phyloP scores from a whole-genome alignment of 2,113 vertebrate genomes.

The Ictalurus punctatus region DNA sequence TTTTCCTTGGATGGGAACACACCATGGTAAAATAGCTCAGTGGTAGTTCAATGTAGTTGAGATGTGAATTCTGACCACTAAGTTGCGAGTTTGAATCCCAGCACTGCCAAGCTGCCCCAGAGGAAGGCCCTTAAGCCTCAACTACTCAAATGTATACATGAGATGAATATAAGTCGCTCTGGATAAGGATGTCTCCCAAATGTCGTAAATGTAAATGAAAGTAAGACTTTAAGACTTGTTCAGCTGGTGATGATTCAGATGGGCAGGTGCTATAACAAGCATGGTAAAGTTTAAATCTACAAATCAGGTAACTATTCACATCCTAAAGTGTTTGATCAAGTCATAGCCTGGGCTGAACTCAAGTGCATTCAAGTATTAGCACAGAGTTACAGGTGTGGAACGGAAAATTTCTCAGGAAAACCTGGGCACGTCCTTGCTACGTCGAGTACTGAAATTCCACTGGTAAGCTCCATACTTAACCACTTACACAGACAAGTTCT shows the following conservation, averaged over 20 bases:
- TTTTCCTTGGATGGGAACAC: not conserved
- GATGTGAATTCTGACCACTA: too few relatives aligned
- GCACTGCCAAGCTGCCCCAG: too few relatives aligned
- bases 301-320: too few relatives aligned
- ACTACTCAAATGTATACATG: too few relatives aligned
- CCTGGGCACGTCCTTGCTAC: not conserved
- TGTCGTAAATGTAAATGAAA: not conserved
- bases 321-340: not conserved
- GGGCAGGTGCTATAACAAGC: not conserved
- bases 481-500: not conserved
- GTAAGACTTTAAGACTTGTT: not conserved
- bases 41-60: too few relatives aligned
- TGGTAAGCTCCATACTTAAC: conserved; percentile 7
- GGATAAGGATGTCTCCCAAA: too few relatives aligned
- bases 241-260: not conserved
- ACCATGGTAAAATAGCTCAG: not conserved
- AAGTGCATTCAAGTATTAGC: conserved; percentile 28
- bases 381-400: not conserved
- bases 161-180: too few relatives aligned
- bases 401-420: not conserved
- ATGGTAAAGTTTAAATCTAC: not conserved
- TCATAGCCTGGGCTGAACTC: not conserved
- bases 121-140: too few relatives aligned
- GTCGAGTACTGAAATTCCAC: not conserved
- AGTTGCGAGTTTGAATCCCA: too few relatives aligned